These are phyloP conservation scores for Arctopsyche grandis DNA, from an alignment of 1,140 invertebrate genomes.

Conservation along the genomic window DNA sequence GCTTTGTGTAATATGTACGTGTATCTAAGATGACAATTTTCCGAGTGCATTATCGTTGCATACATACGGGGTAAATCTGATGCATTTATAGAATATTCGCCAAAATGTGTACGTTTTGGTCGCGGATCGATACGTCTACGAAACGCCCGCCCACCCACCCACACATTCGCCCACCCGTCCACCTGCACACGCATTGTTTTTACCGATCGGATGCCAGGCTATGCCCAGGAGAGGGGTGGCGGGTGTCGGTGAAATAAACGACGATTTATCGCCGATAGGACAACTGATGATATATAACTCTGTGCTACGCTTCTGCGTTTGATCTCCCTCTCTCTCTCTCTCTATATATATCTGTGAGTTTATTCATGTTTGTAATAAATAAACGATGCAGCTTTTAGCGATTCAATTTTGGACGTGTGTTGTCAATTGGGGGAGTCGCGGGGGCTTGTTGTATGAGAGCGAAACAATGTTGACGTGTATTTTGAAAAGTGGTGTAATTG, in stretches of 20 bases:
- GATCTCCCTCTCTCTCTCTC: not conserved
- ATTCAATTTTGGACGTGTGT: not conserved
- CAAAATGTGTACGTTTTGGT: not conserved
- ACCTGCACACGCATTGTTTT: slow-evolving; percentile 10
- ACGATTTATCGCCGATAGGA: not conserved
- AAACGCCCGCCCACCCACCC: not conserved
- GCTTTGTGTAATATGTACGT: too few species aligned
- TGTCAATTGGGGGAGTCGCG: too few species aligned
- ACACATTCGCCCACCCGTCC: not conserved
- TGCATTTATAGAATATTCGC: not conserved
- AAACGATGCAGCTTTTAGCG: not conserved
- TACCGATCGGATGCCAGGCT: not conserved
- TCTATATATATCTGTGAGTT: too few species aligned
- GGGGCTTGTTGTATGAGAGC: too few species aligned
- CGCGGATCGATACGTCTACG: slow-evolving; percentile 13
- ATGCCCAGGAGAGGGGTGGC: not conserved
- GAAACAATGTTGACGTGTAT: too few species aligned
- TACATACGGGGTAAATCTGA: not conserved
- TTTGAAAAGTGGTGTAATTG: too few species aligned
- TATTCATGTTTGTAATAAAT: not conserved
- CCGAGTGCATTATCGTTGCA: too few species aligned
- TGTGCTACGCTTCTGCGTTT: not conserved
- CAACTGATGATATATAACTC: not conserved
- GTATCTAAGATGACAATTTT: too few species aligned
- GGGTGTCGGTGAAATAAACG: not conserved